Conservation (phyloP, 1,140 invertebrate species). For the Brachionus paranguensis region DNA sequence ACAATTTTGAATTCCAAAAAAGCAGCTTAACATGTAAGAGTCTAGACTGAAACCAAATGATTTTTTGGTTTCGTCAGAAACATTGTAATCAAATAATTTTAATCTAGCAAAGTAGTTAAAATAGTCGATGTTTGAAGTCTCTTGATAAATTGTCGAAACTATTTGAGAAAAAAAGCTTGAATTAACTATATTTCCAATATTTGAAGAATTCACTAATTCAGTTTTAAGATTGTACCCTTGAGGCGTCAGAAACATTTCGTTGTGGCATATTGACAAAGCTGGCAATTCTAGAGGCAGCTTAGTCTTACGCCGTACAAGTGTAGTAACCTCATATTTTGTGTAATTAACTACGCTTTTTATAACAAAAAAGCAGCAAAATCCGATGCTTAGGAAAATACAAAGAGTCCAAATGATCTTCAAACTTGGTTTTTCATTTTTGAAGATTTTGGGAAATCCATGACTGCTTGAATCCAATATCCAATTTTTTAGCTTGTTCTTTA, state of each 20-base stretch:
- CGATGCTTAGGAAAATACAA: no score
- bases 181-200: neutral
- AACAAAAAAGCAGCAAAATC: neutral
- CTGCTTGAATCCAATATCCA: neutral
- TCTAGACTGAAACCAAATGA: neutral
- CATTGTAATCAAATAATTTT: no score
- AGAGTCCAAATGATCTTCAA: neutral
- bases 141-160: neutral
- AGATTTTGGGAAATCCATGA: slow-evolving; percentile 13
- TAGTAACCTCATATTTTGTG: neutral
- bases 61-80: neutral
- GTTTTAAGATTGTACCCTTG: neutral
- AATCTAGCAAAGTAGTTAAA: neutral
- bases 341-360: neutral
- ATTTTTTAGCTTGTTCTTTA: neutral
- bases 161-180: neutral
- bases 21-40: neutral
- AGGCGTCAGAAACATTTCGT: neutral
- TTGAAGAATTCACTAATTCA: neutral
- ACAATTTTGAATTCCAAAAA: neutral
- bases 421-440: neutral
- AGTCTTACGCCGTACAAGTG: neutral
- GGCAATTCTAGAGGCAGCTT: neutral
- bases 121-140: neutral
- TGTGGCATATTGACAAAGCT: neutral